phyloP scores from a whole-genome alignment of 1,140 invertebrate species.

The Anoplophora glabripennis region DNA sequence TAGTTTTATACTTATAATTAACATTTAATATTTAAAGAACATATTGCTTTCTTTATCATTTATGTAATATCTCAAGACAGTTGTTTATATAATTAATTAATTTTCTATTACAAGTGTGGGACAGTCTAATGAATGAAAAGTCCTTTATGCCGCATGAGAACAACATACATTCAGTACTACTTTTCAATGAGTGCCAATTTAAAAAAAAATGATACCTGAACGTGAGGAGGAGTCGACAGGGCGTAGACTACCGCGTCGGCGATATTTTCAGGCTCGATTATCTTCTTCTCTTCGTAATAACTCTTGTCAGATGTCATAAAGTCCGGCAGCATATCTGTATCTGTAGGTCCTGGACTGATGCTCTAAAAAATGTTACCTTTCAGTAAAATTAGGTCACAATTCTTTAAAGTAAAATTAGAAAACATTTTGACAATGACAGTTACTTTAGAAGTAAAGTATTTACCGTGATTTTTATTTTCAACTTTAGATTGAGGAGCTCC shows the following conservation, averaged over 20 bases:
- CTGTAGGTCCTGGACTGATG: slow-evolving; percentile 59
- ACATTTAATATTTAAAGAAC: too few relatives aligned
- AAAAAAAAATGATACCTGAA: too few relatives aligned
- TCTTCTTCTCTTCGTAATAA: slow-evolving; percentile 34
- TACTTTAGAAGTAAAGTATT: slow-evolving; percentile 28
- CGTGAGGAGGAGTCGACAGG: slow-evolving; percentile 56
- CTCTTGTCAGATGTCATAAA: background rate
- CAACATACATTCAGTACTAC: too few relatives aligned
- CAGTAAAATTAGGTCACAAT: background rate
- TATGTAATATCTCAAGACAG: too few relatives aligned
- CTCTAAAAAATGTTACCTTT: slow-evolving; percentile 44
- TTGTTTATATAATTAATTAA: too few relatives aligned
- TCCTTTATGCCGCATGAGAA: too few relatives aligned
- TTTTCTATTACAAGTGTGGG: too few relatives aligned
- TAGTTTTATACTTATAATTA: too few relatives aligned
- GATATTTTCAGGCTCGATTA: slow-evolving; percentile 52
- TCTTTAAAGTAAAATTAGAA: background rate
- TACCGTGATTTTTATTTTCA: slow-evolving; percentile 22
- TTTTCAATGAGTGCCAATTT: too few relatives aligned
- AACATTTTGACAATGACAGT: slow-evolving; percentile 37
- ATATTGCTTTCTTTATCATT: too few relatives aligned
- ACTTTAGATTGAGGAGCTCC: slow-evolving; percentile 3
- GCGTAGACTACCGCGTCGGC: slow-evolving; percentile 58
- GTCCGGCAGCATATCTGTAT: slow-evolving; percentile 55
- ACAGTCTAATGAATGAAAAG: too few relatives aligned